These are phyloP conservation scores for Merluccius polli DNA, from an alignment of 2,797 vertebrate species.

Conservation along the genomic window DNA sequence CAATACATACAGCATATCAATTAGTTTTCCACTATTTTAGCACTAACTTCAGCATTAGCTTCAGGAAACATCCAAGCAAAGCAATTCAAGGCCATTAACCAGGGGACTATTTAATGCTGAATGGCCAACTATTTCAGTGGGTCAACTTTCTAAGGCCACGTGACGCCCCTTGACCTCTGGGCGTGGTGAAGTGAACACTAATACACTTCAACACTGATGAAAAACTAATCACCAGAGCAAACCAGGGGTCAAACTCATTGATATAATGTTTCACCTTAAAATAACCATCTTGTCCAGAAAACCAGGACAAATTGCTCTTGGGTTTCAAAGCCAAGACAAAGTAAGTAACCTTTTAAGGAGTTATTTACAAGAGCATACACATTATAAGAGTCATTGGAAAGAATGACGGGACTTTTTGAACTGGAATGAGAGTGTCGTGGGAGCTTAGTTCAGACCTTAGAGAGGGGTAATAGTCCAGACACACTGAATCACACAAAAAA, in stretches of 20 bases:
- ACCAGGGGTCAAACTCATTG: slow-evolving; percentile 44
- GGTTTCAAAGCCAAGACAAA: slow-evolving; percentile 26
- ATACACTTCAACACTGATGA: slow-evolving; percentile 50
- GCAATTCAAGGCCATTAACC: not conserved
- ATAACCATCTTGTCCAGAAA: slow-evolving; percentile 25
- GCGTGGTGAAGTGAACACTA: slow-evolving; percentile 30
- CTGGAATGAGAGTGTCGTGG: not conserved
- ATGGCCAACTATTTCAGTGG: slow-evolving; percentile 17
- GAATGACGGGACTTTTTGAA: not conserved
- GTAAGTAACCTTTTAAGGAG: slow-evolving; percentile 1
- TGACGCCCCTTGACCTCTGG: slow-evolving; percentile 38
- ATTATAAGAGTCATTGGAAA: slow-evolving; percentile 5
- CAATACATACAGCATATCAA: not conserved
- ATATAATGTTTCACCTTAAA: slow-evolving; percentile 30
- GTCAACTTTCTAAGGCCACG: slow-evolving; percentile 19
- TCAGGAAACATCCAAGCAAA: not conserved
- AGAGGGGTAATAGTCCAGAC: not conserved
- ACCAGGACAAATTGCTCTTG: not conserved
- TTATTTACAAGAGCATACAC: not conserved
- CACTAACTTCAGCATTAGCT: not conserved
- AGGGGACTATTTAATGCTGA: slow-evolving; percentile 25
- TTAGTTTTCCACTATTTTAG: not conserved
- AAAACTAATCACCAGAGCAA: slow-evolving; percentile 41
- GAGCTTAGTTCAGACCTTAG: not conserved
- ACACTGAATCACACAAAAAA: not conserved